These are phyloP conservation scores for Macrotrachela quadricornifera DNA, from an alignment of 1,140 invertebrate genomes.

Conservation along the genomic window DNA sequence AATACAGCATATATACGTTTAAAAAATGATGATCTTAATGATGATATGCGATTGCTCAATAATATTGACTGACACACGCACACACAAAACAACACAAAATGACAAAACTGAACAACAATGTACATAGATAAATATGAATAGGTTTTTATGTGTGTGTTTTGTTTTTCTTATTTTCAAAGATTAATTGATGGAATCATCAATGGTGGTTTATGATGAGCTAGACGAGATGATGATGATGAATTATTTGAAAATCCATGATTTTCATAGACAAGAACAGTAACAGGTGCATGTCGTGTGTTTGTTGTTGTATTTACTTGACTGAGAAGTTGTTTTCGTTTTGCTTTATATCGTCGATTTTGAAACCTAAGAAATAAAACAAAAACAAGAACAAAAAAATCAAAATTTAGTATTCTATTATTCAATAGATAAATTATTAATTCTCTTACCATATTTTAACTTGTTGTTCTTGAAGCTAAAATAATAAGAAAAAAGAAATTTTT, in stretches of 20 bases:
- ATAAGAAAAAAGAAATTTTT: too few species aligned
- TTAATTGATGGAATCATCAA: neutral
- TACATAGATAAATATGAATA: too few species aligned
- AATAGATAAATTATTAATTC: too few species aligned
- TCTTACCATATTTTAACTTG: slow-evolving; percentile 31
- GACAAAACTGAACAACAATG: too few species aligned
- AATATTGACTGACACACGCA: too few species aligned
- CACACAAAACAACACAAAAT: too few species aligned
- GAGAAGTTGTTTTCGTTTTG: slow-evolving; percentile 64
- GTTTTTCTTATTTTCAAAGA: too few species aligned
- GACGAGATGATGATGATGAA: neutral
- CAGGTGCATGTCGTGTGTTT: neutral
- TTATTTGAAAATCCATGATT: too few species aligned
- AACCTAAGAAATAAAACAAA: slow-evolving; percentile 45
- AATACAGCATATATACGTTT: too few species aligned
- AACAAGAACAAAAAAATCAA: slow-evolving; percentile 39
- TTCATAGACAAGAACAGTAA: neutral
- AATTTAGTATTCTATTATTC: slow-evolving; percentile 22
- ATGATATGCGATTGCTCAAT: too few species aligned
- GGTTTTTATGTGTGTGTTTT: too few species aligned
- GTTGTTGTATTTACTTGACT: neutral
- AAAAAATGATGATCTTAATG: too few species aligned
- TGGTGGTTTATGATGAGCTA: neutral
- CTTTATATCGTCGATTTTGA: slow-evolving; percentile 88
- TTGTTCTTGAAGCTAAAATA: slow-evolving; percentile 54